These are phyloP conservation scores for Lethocerus indicus DNA, from an alignment of 1,140 invertebrate species.

Conservation along the genomic window DNA sequence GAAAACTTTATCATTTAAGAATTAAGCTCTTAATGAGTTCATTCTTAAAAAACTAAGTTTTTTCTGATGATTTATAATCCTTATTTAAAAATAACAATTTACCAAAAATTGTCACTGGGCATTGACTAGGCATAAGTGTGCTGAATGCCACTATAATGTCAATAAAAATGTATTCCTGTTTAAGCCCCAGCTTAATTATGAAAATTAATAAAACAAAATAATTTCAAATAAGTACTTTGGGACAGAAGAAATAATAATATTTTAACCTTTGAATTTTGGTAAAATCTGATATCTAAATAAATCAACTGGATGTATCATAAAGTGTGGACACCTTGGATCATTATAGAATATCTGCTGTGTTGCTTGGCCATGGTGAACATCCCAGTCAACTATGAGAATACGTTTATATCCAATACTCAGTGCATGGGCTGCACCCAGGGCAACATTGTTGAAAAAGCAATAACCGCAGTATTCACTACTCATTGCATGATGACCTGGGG, in stretches of 20 bases:
- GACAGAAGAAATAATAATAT: neutral
- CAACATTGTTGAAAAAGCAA: slow-evolving; percentile 96
- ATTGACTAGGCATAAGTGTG: too few species aligned
- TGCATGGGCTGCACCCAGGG: slow-evolving; percentile 69
- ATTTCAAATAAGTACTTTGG: neutral
- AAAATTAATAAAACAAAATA: neutral
- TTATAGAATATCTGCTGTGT: slow-evolving; percentile 92
- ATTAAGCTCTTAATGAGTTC: too few species aligned
- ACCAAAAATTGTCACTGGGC: too few species aligned
- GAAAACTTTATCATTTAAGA: too few species aligned
- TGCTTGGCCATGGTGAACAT: slow-evolving; percentile 91
- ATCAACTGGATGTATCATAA: neutral
- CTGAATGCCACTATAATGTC: too few species aligned
- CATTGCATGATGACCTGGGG: slow-evolving; percentile 97
- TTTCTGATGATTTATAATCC: too few species aligned
- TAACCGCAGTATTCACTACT: slow-evolving; percentile 75
- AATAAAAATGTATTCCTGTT: too few species aligned
- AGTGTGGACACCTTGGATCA: slow-evolving; percentile 52
- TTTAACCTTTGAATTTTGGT: too few species aligned
- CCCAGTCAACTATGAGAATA: slow-evolving; percentile 92
- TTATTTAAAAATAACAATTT: too few species aligned
- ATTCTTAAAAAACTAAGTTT: too few species aligned
- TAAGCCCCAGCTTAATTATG: neutral
- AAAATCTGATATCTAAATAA: too few species aligned
- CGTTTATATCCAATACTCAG: slow-evolving; percentile 37